phyloP scores from a whole-genome alignment of 2,113 vertebrate genomes.

The Silurus asotus region DNA sequence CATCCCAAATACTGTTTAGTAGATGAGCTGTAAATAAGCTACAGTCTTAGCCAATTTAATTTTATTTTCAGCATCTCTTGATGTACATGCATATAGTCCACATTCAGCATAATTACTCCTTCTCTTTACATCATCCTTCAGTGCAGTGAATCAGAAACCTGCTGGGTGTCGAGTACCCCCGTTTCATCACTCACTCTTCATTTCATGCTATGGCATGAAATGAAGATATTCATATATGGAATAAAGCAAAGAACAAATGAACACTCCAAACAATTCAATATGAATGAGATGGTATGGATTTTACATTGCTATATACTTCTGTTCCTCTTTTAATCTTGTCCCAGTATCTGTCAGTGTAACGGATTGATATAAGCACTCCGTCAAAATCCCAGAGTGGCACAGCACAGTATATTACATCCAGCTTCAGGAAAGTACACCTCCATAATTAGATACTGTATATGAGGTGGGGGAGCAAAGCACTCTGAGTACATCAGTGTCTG shows the following conservation, averaged over 20 bases:
- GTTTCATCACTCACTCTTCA: not conserved
- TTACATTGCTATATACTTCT: slow-evolving; percentile 28
- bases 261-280: slow-evolving; percentile 1
- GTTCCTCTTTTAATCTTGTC: slow-evolving; percentile 41
- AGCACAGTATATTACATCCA: slow-evolving; percentile 27
- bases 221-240: not conserved
- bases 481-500: slow-evolving; percentile 35
- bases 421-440: slow-evolving; percentile 31
- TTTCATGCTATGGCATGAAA: not conserved
- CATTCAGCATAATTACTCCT: not conserved
- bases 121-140: slow-evolving; percentile 34
- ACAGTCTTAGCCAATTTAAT: not conserved
- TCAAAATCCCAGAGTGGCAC: slow-evolving; percentile 18
- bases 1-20: not conserved
- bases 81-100: not conserved
- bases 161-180: slow-evolving; percentile 48
- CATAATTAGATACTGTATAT: slow-evolving; percentile 46
- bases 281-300: slow-evolving; percentile 5
- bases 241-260: not conserved
- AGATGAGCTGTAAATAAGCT: not conserved
- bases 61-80: not conserved
- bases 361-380: slow-evolving; percentile 30
- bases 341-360: slow-evolving; percentile 9
- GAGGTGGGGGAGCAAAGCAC: slow-evolving; percentile 34
- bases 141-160: slow-evolving; percentile 36